A percentile compares a stretch with the other conserved stretches of the same genome.
Evolutionary conservation across 2,113 vertebrate genomes (phyloP).

Genomic region (Bubo bubo): DNA sequence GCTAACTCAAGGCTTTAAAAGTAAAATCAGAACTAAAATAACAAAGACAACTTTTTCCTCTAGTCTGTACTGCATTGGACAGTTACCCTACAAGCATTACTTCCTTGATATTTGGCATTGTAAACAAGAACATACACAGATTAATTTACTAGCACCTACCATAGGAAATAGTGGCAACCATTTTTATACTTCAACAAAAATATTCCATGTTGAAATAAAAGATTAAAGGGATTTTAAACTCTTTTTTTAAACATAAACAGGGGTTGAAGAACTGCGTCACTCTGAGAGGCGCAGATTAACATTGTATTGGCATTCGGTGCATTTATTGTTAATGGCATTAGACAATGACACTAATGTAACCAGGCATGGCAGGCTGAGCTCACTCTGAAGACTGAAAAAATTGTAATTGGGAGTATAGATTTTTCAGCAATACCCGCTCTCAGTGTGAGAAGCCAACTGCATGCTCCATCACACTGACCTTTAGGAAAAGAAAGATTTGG

Average conservation of each 20-base stretch:
- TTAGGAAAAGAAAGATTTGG: constrained; percentile 19
- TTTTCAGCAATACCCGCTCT: not conserved
- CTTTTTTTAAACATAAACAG: not conserved
- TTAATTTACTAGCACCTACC: not conserved
- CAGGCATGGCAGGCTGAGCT: not conserved
- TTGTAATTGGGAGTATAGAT: not conserved
- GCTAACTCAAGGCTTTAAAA: not conserved
- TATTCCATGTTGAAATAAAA: not conserved
- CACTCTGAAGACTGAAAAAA: not conserved
- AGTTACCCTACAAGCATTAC: not conserved
- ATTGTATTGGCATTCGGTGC: not conserved
- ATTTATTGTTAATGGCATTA: not conserved
- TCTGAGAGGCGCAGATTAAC: fast-evolving
- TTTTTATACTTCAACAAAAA: not conserved
- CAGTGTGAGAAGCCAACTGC: not conserved
- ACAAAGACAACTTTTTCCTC: not conserved
- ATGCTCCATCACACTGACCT: constrained; percentile 25
- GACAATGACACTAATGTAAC: not conserved
- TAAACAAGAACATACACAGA: not conserved
- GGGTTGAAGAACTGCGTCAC: not conserved
- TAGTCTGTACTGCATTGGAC: not conserved
- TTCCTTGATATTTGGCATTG: not conserved
- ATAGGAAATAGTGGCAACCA: not conserved
- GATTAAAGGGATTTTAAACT: not conserved
- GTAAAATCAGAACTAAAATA: not conserved